Base-by-base conservation (phyloP, 1,140 invertebrate species). In the Lineus longissimus region DNA sequence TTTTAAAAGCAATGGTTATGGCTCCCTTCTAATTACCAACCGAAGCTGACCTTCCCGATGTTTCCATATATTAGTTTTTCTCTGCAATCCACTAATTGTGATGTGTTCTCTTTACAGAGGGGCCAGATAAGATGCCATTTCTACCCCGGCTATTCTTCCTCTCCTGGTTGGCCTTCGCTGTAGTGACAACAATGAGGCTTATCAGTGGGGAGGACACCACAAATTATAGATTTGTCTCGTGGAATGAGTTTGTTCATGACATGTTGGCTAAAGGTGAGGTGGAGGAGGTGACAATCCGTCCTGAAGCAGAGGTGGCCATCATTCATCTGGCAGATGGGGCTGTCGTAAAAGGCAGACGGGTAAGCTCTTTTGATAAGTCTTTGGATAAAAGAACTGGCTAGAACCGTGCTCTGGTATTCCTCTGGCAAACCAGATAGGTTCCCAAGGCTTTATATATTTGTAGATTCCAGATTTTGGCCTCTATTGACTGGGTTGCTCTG, bases 171-270 rank as follows among this genome's bases (percentile, higher is more conserved):
- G 43, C 54, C 0, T 68, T 72, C 55, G 59, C 64, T 13, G 25
- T 68, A 2, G 69, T 69, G 57, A 66, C 69, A 0, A 22, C 64
- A 1, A 22, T 69, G 15, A 61, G 62, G 11, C 51, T 70, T 51
- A 57, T 62, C 9, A 59, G 61, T 29, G 68, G 66, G 11, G 65
- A 69, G 23, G 69, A 56, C 22, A 36, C 61, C 4, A 40, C 25
- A 17, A 15, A 55, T n/a, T 63, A 61, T 33, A 55, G 57, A 19
- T 73, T 69, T 81, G 89, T 95, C 23, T 94, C 92, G 0, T 97
- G 94, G 94, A 93, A 95, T 84, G 94, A 97, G 84, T 96, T 97
- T 85, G 86, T 94, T 1, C 89, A 95, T 80, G 89, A 94, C 61
- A 93, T 97, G 91, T 79, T 97, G 47, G 87, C 89, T 0, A 93